Percentiles rank a stretch among this genome's conserved stretches.
Evolutionary conservation across 1,140 invertebrate genomes (phyloP).

Genomic region (Latrodectus geometricus): DNA sequence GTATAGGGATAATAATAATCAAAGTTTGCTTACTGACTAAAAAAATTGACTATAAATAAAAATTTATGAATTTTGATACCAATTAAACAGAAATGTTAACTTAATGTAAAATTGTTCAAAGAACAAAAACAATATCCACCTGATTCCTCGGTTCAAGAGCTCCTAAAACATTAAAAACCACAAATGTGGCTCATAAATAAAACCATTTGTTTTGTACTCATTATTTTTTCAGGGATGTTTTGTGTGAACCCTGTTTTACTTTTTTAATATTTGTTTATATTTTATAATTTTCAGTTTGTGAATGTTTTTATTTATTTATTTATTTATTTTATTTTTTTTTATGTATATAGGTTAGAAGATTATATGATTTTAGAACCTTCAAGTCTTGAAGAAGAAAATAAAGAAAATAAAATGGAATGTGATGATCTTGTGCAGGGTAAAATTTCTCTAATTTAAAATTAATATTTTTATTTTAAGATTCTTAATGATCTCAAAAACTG

Average conservation of each 20-base stretch:
- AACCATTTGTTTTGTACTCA: too few relatives aligned
- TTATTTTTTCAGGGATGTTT: not conserved
- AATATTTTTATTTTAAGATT: slow-evolving; percentile 3
- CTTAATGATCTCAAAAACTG: not conserved
- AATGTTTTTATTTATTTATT: slow-evolving; percentile 61
- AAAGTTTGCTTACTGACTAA: too few relatives aligned
- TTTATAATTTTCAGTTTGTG: slow-evolving; percentile 1
- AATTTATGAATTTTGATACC: too few relatives aligned
- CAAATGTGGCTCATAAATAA: too few relatives aligned
- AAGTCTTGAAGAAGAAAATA: slow-evolving; percentile 73
- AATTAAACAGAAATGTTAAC: too few relatives aligned
- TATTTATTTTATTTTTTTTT: too few relatives aligned
- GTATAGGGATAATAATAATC: too few relatives aligned
- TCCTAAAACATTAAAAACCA: too few relatives aligned
- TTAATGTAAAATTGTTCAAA: too few relatives aligned
- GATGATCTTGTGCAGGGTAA: slow-evolving; percentile 51
- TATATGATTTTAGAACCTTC: slow-evolving; percentile 83
- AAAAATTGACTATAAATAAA: too few relatives aligned
- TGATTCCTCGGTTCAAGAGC: too few relatives aligned
- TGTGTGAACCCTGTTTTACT: not conserved
- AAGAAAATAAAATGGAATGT: slow-evolving; percentile 69
- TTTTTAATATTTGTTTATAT: not conserved
- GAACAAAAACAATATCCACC: too few relatives aligned
- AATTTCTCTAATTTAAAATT: slow-evolving; percentile 37
- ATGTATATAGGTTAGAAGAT: slow-evolving; percentile 80